Evolutionary conservation across 2,888 invertebrate species (phyloP).

Genomic region (Portevinia maculata): DNA sequence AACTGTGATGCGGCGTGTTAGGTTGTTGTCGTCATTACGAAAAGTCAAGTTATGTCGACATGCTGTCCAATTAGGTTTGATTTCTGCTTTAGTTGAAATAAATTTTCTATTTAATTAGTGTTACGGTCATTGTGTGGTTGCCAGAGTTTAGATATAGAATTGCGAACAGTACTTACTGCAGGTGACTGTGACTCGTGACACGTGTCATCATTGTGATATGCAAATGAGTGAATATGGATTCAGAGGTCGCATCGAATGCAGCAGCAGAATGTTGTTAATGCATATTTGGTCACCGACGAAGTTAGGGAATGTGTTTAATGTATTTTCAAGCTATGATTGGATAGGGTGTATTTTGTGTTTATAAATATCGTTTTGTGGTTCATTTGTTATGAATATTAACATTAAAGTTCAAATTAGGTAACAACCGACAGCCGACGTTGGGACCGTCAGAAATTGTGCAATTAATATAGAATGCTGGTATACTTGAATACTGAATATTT

Average conservation of each 20-base stretch:
- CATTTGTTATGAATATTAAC: conserved; percentile 3
- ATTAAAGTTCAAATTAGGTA: neutral
- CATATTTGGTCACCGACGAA: neutral
- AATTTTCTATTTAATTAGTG: conserved; percentile 38
- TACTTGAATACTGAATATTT: too few relatives aligned
- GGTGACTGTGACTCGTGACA: conserved; percentile 9
- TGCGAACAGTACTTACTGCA: too few relatives aligned
- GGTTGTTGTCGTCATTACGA: conserved; percentile 5
- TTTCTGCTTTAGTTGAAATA: conserved; percentile 15
- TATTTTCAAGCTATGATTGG: conserved; percentile 7
- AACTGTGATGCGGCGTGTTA: neutral
- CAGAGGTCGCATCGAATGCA: neutral
- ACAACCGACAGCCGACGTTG: too few relatives aligned
- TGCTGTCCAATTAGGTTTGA: conserved; percentile 19
- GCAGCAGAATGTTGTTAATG: too few relatives aligned
- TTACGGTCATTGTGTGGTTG: conserved; percentile 5
- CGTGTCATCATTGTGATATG: conserved; percentile 24
- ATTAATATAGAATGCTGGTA: too few relatives aligned
- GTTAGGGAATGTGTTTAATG: neutral
- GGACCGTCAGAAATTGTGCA: too few relatives aligned
- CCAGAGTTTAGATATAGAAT: neutral
- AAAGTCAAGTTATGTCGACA: conserved; percentile 4
- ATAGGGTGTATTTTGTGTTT: conserved; percentile 8
- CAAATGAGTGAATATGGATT: conserved; percentile 1
- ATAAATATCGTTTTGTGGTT: neutral